Evolutionary conservation across 2,888 invertebrate species (phyloP), one percentile per base, ranked within the genome.

Genomic region (Cybosia mesomella): DNA sequence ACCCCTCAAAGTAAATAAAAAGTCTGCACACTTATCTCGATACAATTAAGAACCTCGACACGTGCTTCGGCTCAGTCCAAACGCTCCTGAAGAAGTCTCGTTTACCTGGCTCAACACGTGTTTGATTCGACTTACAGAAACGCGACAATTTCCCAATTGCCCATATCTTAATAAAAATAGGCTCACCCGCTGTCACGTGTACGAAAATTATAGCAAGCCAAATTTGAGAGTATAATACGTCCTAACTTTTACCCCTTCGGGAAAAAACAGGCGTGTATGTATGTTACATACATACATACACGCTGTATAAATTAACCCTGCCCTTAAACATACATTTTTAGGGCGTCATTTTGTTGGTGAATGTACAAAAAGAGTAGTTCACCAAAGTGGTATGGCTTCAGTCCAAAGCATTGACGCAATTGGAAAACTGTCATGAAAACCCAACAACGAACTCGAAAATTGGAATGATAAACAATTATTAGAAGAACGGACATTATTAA

Each of bases 381-480:
- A n/a, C 58, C n/a, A 28, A 55, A 66, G 77, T 80, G 74, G 80
- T 79, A 85, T 90, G 90, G 91, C 88, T 70, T 64, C 55, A 57
- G 64, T 87, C 91, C 89, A 89, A 89, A 70, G 57, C 43, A 84
- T 85, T 87, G 89, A 90, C 90, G 89, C 83, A 88, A 87, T 80
- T 75, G 82, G 77, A 82, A 74, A 77, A 67, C 71, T 2, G 67
- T 76, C 72, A 55, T 68, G 69, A 58, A 68, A 63, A 64, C 57
- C 11, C 62, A 71, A 70, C 69, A 79, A 79, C 77, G 71, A 62
- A 28, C n/a, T 66, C 62, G 28, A 55, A 57, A 67, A 66, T 70
- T 66, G 64, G 34, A 66, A 59, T 68, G 66, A 70, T 72, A 83
- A 83, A 80, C 80, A 78, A 83, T 83, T 77, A 80, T 72, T 74